Evolutionary conservation across 2,113 vertebrate species (phyloP), one percentile per base, ranked within the genome.

Genomic region (Nyctibius bracteatus): DNA sequence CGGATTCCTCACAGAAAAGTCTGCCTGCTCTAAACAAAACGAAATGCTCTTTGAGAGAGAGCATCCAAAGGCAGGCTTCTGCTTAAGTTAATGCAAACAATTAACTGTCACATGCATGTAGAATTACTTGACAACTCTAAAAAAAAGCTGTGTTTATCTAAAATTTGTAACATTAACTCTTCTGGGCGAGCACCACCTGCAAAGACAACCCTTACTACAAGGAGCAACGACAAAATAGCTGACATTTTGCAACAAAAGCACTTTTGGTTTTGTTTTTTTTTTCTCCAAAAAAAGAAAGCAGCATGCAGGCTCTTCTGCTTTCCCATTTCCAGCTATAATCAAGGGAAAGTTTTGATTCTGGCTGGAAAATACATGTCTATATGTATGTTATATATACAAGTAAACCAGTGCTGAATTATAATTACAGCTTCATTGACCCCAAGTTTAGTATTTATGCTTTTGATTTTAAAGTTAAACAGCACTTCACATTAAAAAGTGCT

Each of bases 381-480:
- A 52, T 12, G 20, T 52, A 23, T 31, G 19, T 39, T 54, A 54
- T 30, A 54, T 52, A 27, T 52, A 47, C 6, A 47, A 31, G 33
- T 33, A 94, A 79, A 72, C 79, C 62, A 47, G 43, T 84, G 25
- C 41, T 95, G 44, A 95, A 77, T 14, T 84, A 37, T 6, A 95
- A 62, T 65, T 84, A 87, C 63, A 43, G 67, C 33, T 85, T 61
- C 15, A 44, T 4, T 87, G 61, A 39, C 33, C 33, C 84, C 39
- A 77, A 66, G 33, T 39, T 22, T 44, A 46, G 19, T 51, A 88
- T 77, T 86, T 80, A 79, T 70, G 37, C 70, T 90, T 63, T 72
- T 68, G 62, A 86, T 94, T 95, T 91, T 79, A 79, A 52, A 66
- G 78, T 77, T 88, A 90, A 88, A 94, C 46, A 86, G 8, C 39